Evolutionary conservation across 2,113 vertebrate species (phyloP).

Genomic region (Caretta caretta): DNA sequence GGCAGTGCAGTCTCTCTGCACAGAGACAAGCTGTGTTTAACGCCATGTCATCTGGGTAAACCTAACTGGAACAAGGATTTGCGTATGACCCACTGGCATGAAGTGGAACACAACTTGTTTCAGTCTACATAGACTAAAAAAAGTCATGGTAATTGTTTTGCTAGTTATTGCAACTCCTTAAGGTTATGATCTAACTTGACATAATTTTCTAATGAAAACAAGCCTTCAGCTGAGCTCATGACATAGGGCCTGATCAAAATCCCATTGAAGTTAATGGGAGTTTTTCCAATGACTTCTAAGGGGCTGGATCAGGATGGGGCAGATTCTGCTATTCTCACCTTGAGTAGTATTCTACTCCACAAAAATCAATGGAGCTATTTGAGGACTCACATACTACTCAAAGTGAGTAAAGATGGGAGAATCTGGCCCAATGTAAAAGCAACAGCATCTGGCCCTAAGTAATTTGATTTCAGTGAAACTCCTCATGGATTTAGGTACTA

Average conservation of each 20-base stretch:
- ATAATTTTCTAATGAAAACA: slow-evolving; percentile 13
- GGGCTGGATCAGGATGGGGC: background rate
- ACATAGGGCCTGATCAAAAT: background rate
- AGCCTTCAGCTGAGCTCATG: background rate
- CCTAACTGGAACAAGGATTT: slow-evolving; percentile 20
- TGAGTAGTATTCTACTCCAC: background rate
- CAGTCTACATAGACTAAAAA: background rate
- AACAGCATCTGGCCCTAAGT: background rate
- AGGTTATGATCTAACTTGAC: background rate
- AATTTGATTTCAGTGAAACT: background rate
- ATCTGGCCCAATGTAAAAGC: background rate
- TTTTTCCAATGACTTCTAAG: background rate
- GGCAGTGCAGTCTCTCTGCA: slow-evolving; percentile 47
- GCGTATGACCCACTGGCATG: slow-evolving; percentile 34
- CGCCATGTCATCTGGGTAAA: slow-evolving; percentile 39
- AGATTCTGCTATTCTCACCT: background rate
- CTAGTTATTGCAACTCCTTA: background rate
- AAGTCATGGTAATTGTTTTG: background rate
- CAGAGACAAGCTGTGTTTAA: background rate
- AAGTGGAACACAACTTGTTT: slow-evolving; percentile 53
- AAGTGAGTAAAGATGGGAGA: background rate
- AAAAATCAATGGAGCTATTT: background rate
- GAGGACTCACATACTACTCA: background rate
- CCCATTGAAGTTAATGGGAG: background rate
- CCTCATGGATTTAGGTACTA: background rate